These are phyloP conservation scores for Euwallacea fornicatus DNA, from an alignment of 1,140 invertebrate genomes.

Conservation along the genomic window DNA sequence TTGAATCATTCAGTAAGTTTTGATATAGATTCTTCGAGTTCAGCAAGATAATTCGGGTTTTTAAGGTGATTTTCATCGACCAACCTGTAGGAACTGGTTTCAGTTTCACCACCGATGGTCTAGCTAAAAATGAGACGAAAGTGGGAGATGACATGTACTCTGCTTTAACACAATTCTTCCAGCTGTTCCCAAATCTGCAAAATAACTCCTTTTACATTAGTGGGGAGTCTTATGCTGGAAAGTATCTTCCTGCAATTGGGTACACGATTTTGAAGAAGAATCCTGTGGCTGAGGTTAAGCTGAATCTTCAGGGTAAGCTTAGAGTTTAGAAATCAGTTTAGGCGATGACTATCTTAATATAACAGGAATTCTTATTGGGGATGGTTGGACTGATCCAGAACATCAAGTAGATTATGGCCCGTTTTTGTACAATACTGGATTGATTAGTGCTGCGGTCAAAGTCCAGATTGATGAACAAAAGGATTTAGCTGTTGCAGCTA, in stretches of 20 bases:
- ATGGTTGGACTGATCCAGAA: conserved; percentile 24
- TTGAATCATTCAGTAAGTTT: conserved; percentile 62
- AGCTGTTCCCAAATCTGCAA: conserved; percentile 69
- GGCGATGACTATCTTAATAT: neutral
- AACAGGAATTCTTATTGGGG: conserved; percentile 14
- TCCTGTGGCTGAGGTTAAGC: conserved; percentile 59
- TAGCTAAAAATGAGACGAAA: conserved; percentile 64
- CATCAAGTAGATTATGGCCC: conserved; percentile 17
- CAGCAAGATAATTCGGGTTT: neutral
- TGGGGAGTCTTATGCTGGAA: conserved; percentile 85
- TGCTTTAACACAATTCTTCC: conserved; percentile 70
- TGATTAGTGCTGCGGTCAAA: neutral
- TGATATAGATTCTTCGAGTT: neutral
- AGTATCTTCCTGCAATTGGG: conserved; percentile 76
- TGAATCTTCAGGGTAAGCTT: conserved; percentile 65
- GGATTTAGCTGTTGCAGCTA: neutral
- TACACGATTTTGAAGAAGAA: conserved; percentile 73
- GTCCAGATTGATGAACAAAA: neutral
- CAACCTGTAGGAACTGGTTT: conserved; percentile 82
- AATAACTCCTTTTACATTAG: conserved; percentile 71
- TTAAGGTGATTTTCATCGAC: conserved; percentile 75
- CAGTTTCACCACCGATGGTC: conserved; percentile 72
- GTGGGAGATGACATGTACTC: conserved; percentile 67
- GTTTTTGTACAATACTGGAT: conserved; percentile 3
- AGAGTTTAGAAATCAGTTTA: neutral